These are phyloP conservation scores for Aspidiotus destructor DNA, from an alignment of 2,888 invertebrate genomes.

Conservation along the genomic window DNA sequence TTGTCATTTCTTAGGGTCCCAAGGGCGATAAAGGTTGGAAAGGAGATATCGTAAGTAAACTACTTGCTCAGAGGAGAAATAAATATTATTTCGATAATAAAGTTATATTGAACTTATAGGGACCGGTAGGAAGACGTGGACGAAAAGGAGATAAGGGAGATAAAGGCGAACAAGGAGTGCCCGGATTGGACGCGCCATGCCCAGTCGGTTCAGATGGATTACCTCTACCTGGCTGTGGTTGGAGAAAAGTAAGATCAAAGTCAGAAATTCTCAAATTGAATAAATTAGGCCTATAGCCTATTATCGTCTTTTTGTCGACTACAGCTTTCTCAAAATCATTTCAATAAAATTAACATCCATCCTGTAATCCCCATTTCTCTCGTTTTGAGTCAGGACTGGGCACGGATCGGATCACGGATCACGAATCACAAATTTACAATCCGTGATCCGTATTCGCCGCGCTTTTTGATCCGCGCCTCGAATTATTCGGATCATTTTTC, in stretches of 20 bases:
- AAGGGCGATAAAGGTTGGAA: conserved; percentile 82
- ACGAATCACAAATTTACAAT: no score
- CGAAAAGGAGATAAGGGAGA: conserved; percentile 85
- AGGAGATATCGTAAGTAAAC: conserved; percentile 65
- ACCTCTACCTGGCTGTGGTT: conserved; percentile 91
- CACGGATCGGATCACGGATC: no score
- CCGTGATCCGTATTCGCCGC: no score
- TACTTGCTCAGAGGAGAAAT: conserved; percentile 1
- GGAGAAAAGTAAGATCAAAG: conserved; percentile 50
- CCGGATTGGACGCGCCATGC: conserved; percentile 97
- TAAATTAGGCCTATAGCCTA: no score
- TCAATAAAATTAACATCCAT: no score
- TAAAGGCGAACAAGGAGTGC: conserved; percentile 92
- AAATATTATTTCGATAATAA: neutral
- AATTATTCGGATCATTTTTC: no score
- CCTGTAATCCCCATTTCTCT: no score
- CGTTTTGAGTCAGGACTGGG: no score
- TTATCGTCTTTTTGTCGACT: no score
- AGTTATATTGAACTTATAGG: conserved; percentile 47
- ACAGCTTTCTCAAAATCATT: no score
- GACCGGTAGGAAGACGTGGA: conserved; percentile 79
- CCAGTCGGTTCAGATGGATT: conserved; percentile 91
- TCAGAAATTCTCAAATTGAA: no score
- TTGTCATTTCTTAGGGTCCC: conserved; percentile 54
- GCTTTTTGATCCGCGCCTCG: no score